phyloP scores from a whole-genome alignment of 2,113 vertebrate genomes.

The Thamnaconus septentrionalis region DNA sequence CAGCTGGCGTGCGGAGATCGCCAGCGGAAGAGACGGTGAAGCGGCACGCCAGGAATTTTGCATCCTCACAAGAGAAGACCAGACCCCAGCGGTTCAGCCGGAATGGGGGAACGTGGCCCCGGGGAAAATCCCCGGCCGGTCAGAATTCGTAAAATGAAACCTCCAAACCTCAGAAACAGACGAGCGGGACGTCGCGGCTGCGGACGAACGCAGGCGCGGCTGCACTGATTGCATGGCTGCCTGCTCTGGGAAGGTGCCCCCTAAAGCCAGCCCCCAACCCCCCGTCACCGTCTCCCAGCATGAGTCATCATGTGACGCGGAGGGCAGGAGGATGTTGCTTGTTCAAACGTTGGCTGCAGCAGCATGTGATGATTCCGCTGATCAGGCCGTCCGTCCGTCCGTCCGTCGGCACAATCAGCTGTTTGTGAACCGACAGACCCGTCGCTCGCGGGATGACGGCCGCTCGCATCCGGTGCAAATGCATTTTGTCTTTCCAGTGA shows the following conservation, averaged over 20 bases:
- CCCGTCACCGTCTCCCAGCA: slow-evolving; percentile 9
- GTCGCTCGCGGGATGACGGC: no score
- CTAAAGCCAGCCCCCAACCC: no score
- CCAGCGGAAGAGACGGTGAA: slow-evolving; percentile 12
- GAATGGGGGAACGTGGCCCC: slow-evolving; percentile 13
- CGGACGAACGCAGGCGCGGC: slow-evolving; percentile 24
- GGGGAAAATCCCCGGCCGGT: no score
- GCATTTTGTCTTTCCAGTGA: no score
- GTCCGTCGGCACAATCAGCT: slow-evolving; percentile 37
- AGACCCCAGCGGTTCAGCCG: slow-evolving; percentile 26
- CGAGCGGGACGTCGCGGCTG: slow-evolving; percentile 16
- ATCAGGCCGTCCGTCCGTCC: slow-evolving; percentile 23
- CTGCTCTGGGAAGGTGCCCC: slow-evolving; percentile 4
- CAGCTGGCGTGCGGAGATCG: slow-evolving; percentile 36
- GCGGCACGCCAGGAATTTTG: slow-evolving; percentile 44
- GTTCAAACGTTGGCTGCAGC: slow-evolving; percentile 9
- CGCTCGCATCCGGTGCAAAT: no score
- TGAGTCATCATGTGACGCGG: slow-evolving; percentile 22
- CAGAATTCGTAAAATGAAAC: no score
- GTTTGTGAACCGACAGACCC: background rate
- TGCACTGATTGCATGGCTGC: slow-evolving; percentile 43
- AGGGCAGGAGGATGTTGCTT: slow-evolving; percentile 12
- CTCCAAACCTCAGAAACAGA: no score
- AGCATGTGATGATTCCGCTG: slow-evolving; percentile 36
- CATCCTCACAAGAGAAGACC: slow-evolving; percentile 38